Evolutionary conservation across 2,888 invertebrate genomes (phyloP).

Genomic region (Eilema depressum): DNA sequence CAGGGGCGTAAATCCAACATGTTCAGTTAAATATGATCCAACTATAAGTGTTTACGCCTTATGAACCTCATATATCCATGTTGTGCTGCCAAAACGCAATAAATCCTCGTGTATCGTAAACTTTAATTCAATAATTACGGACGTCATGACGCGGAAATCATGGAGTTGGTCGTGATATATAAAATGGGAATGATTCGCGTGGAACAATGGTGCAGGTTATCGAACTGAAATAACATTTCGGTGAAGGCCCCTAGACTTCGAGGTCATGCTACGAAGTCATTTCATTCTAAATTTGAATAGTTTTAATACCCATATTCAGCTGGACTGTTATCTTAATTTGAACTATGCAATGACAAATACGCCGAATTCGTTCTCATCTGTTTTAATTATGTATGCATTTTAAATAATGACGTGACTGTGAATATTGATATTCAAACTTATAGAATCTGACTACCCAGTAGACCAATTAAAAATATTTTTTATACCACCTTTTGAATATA

Average conservation of each 20-base stretch:
- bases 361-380: neutral
- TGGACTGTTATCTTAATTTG: constrained; percentile 8
- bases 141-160: constrained; percentile 82
- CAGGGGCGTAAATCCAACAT: constrained; percentile 23
- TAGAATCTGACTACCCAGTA: neutral
- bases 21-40: constrained; percentile 41
- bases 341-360: neutral
- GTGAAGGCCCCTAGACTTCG: constrained; percentile 80
- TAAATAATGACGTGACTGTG: neutral
- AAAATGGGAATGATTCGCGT: constrained; percentile 79
- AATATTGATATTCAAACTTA: neutral
- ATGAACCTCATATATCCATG: constrained; percentile 56
- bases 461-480: neutral
- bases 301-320: constrained; percentile 12
- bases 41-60: constrained; percentile 56
- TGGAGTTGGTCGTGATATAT: constrained; percentile 76
- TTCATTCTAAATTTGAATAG: constrained; percentile 39
- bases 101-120: constrained; percentile 70
- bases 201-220: constrained; percentile 80
- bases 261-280: constrained; percentile 66
- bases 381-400: constrained; percentile 3
- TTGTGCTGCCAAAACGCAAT: constrained; percentile 56
- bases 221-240: constrained; percentile 82
- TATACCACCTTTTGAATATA: no score
- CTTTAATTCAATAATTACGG: constrained; percentile 77